Conservation (phyloP, 2,113 vertebrate genomes). For the Tetraodon nigroviridis region DNA sequence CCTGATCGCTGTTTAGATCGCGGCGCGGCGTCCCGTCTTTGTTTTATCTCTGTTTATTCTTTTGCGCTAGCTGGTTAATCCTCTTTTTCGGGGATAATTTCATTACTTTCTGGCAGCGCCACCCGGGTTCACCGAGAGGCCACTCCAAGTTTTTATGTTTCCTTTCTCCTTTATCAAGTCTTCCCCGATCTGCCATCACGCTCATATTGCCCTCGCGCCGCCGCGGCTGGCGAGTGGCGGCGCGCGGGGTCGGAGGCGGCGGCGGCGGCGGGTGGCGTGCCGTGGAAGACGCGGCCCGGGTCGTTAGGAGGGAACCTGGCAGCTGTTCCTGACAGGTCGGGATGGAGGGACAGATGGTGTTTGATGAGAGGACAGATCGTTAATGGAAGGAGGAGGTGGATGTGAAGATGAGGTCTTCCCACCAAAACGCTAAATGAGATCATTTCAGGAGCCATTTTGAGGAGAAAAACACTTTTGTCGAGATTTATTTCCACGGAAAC, state of each 20-base stretch:
- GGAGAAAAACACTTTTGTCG: no score
- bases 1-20: slow-evolving; percentile 89
- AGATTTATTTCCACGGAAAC: no score
- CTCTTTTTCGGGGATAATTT: slow-evolving; percentile 40
- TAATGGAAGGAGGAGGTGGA: slow-evolving; percentile 51
- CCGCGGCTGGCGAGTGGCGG: slow-evolving; percentile 20
- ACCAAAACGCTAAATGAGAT: no score
- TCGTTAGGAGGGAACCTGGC: slow-evolving; percentile 99
- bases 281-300: slow-evolving; percentile 89
- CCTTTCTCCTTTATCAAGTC: neutral
- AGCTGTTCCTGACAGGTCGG: slow-evolving; percentile 99
- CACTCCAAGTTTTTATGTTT: slow-evolving; percentile 15
- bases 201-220: neutral
- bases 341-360: slow-evolving; percentile 99
- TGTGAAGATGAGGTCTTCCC: slow-evolving; percentile 11
- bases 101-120: slow-evolving; percentile 34
- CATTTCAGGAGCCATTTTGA: no score
- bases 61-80: slow-evolving; percentile 46
- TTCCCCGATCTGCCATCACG: neutral
- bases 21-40: slow-evolving; percentile 65
- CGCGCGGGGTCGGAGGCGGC: slow-evolving; percentile 33
- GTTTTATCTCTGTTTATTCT: slow-evolving; percentile 54
- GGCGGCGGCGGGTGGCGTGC: slow-evolving; percentile 31
- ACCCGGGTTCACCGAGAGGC: slow-evolving; percentile 54
- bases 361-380: slow-evolving; percentile 99